Conservation (phyloP, 2,797 vertebrate species). For the Scyliorhinus canicula region DNA sequence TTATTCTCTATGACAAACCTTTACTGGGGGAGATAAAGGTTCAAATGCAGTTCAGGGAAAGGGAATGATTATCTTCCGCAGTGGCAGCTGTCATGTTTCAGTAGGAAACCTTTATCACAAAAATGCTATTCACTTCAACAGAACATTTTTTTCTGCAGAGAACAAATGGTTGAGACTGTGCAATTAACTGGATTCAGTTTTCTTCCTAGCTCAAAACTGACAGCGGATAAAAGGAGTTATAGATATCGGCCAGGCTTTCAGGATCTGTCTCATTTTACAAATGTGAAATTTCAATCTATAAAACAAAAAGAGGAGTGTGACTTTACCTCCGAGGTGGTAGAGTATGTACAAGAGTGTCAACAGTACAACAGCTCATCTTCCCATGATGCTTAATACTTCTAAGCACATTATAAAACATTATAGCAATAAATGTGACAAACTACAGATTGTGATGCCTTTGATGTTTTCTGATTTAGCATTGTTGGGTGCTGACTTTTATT, state of each 20-base stretch:
- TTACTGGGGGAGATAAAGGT: not conserved
- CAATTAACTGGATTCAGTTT: not conserved
- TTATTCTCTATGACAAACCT: not conserved
- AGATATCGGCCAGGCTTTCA: not conserved
- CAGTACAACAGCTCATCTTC: not conserved
- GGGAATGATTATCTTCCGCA: not conserved
- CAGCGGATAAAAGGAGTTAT: not conserved
- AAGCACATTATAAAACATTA: not conserved
- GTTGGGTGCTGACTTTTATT: not conserved
- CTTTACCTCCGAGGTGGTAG: not conserved
- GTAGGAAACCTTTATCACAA: slow-evolving; percentile 1
- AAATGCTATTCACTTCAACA: not conserved
- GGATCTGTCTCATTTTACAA: not conserved
- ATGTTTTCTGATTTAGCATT: not conserved
- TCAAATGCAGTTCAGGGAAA: slow-evolving; percentile 8
- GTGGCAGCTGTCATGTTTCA: slow-evolving; percentile 13
- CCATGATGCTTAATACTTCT: not conserved
- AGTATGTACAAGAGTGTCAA: not conserved
- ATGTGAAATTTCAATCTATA: not conserved
- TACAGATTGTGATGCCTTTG: not conserved
- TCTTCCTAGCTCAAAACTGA: not conserved
- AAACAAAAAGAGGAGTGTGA: not conserved
- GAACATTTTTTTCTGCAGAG: not conserved
- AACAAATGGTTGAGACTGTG: slow-evolving; percentile 9
- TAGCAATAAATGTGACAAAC: not conserved